These are phyloP conservation scores for Drosophila ananassae DNA, from an alignment of 1,140 invertebrate species.

Conservation along the genomic window DNA sequence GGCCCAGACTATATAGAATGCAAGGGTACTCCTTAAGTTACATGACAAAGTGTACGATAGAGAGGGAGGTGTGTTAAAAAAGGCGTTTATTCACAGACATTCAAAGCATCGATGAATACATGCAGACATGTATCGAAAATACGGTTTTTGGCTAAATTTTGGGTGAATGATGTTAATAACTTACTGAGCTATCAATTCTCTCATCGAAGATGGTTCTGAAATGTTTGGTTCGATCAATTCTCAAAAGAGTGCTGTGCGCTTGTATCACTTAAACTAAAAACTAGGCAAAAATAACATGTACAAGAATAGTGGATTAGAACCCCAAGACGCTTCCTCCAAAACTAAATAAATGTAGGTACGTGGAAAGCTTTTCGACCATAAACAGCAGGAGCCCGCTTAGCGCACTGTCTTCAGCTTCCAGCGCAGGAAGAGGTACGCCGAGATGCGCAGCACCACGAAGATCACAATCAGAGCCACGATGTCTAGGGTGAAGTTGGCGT, in stretches of 20 bases:
- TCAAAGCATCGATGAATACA: conserved; percentile 25
- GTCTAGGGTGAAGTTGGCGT: conserved; percentile 91
- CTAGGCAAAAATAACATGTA: conserved; percentile 40
- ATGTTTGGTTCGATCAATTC: conserved; percentile 41
- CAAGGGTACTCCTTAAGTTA: conserved; percentile 3
- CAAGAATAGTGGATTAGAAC: conserved; percentile 25
- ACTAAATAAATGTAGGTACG: conserved; percentile 46
- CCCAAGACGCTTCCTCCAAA: conserved; percentile 39
- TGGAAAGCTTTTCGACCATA: conserved; percentile 72
- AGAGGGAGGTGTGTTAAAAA: conserved; percentile 2
- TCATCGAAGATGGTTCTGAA: conserved; percentile 29
- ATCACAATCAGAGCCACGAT: conserved; percentile 93
- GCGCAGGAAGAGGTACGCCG: conserved; percentile 95
- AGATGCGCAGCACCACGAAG: conserved; percentile 93
- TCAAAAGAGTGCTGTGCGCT: not conserved
- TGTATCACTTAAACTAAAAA: conserved; percentile 37
- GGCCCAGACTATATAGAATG: conserved; percentile 10
- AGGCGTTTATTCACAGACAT: conserved; percentile 38
- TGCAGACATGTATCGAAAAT: conserved; percentile 39
- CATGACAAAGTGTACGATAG: not conserved
- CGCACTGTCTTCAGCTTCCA: conserved; percentile 92
- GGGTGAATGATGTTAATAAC: conserved; percentile 22
- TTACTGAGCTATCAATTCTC: conserved; percentile 27
- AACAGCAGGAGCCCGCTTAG: conserved; percentile 84
- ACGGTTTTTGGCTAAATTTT: conserved; percentile 31